A percentile compares a stretch with the other conserved stretches of the same genome.
These are phyloP conservation scores for Epinotia demarniana DNA, from an alignment of 2,888 invertebrate species.

Conservation along the genomic window DNA sequence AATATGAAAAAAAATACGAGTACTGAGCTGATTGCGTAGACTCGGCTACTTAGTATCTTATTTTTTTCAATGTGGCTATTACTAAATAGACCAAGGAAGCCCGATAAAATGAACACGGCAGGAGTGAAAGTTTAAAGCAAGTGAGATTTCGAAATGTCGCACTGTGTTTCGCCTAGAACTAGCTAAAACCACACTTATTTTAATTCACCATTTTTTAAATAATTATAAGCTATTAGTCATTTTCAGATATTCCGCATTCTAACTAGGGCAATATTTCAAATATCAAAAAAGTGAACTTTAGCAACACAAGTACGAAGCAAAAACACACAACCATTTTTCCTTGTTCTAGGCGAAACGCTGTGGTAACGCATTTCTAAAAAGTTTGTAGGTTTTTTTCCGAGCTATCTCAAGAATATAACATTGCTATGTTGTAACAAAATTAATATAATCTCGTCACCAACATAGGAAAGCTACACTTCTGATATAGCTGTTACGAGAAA, in stretches of 20 bases:
- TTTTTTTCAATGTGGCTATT: background rate
- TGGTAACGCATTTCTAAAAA: background rate
- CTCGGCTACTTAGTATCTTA: background rate
- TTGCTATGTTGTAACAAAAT: background rate
- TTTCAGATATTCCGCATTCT: no score
- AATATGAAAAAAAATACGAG: background rate
- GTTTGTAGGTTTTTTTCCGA: background rate
- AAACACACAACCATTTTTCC: background rate
- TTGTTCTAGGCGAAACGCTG: conserved; percentile 21
- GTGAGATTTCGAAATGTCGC: conserved; percentile 38
- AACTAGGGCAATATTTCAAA: no score
- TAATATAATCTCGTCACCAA: background rate
- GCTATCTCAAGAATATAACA: background rate
- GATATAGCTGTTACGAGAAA: background rate
- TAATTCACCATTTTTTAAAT: no score
- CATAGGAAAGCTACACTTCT: background rate
- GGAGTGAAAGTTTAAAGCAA: conserved; percentile 12
- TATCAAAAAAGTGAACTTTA: no score
- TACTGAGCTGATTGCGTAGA: background rate
- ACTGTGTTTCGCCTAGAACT: conserved; percentile 12
- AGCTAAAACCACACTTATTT: background rate
- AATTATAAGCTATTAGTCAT: no score
- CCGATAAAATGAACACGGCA: background rate
- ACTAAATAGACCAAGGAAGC: background rate
- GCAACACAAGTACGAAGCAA: background rate